Base-by-base conservation (phyloP, 2,113 vertebrate genomes). In the Pionites leucogaster region DNA sequence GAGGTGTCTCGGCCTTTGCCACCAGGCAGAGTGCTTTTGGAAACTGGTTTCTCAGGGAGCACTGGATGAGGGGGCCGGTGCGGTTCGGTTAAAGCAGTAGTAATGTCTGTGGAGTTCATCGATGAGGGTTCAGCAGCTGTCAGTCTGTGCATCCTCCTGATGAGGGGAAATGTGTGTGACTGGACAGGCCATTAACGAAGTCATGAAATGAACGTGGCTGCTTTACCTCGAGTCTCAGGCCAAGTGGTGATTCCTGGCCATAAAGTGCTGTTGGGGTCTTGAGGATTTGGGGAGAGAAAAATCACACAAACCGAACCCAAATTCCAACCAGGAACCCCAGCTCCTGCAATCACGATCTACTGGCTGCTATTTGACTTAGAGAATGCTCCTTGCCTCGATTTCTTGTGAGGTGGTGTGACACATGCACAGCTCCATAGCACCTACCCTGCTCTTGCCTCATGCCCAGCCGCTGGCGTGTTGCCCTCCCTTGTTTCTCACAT, bases 401-500 rank as follows among this genome's bases (percentile, higher is more conserved):
- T 33, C 42, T 27, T 50, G 41, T 67, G 82, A 19, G 6, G 2
- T 3, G 31, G 13, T 16, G 39, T 60, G 83, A 55, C 52, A 52
- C 3, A 16, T 22, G 3, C 5, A 10, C 42, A 55, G 87, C 72
- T 81, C 19, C 27, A 2, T 2, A 0, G 5, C 13, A 18, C 23
- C 3, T 19, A 52, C 39, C 46, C 52, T 13, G 53, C 67, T 35
- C 49, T 33, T 15, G 13, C n/a, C 65, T 35, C 4, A 10, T 46
- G 29, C 67, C 29, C 65, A 3, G 24, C 1, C 0, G 2, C 46
- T 15, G 39, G 27, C 19, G 8, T 3, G 2, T 7, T 5, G 44
- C 67, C 47, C 41, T 62, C 55, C 24, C 10, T 19, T 2, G 4
- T 77, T 55, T 31, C 27, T 88, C 22, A 2, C 23, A 24, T 31